Evolutionary conservation across 1,140 invertebrate genomes (phyloP).

Genomic region (Heliothis subflexa): DNA sequence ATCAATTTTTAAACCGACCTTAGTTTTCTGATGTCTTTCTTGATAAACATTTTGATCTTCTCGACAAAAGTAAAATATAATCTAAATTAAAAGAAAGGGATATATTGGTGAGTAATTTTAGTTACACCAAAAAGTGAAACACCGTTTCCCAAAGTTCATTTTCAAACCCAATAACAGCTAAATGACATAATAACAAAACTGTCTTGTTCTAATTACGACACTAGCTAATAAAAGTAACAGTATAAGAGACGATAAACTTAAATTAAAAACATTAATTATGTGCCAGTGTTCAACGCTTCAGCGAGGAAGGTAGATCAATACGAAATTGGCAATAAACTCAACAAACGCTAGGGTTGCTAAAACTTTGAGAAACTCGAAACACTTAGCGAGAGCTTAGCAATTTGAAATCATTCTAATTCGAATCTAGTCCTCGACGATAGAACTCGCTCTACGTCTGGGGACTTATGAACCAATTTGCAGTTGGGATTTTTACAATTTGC

Average conservation of each 20-base stretch:
- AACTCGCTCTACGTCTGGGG: not conserved
- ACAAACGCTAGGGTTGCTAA: slow-evolving; percentile 8
- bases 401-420: slow-evolving; percentile 10
- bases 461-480: slow-evolving; percentile 1
- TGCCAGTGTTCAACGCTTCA: slow-evolving; percentile 7
- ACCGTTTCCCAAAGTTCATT: too few relatives aligned
- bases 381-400: slow-evolving; percentile 14
- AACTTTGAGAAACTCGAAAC: slow-evolving; percentile 21
- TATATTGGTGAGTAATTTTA: too few relatives aligned
- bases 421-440: not conserved
- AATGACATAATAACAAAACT: not conserved
- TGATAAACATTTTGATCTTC: too few relatives aligned
- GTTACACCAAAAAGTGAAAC: too few relatives aligned
- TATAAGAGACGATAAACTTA: not conserved
- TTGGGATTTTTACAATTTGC: not conserved
- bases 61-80: too few relatives aligned
- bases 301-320: slow-evolving; percentile 1
- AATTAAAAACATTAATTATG: slow-evolving; percentile 20
- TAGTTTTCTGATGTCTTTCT: too few relatives aligned
- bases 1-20: too few relatives aligned
- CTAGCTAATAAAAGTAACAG: not conserved
- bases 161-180: too few relatives aligned
- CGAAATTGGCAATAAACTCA: slow-evolving; percentile 26
- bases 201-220: too few relatives aligned
- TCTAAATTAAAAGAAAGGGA: too few relatives aligned